Evolutionary conservation across 2,113 vertebrate genomes (phyloP).

Genomic region (Pontoporia blainvillei): DNA sequence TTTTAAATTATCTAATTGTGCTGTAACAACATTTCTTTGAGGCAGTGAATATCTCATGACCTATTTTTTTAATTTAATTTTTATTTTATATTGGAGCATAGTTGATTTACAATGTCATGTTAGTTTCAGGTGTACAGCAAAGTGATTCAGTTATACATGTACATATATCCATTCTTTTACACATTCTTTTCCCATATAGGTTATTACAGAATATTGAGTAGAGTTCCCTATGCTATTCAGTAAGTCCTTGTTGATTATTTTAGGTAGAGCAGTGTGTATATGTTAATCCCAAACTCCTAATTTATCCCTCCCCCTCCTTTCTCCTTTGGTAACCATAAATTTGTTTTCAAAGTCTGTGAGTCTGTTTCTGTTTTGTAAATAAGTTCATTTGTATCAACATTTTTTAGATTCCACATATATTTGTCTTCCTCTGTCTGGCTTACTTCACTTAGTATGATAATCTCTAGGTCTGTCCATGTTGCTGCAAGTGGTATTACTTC

Average conservation of each 20-base stretch:
- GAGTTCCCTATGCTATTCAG: not conserved
- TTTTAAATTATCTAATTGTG: not conserved
- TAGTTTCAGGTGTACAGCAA: not conserved
- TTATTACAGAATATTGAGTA: not conserved
- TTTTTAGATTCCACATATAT: not conserved
- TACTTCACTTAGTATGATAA: not conserved
- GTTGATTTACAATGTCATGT: not conserved
- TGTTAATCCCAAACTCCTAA: not conserved
- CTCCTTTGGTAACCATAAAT: not conserved
- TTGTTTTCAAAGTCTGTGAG: not conserved
- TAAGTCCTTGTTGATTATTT: not conserved
- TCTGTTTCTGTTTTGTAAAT: not conserved
- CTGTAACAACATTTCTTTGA: not conserved
- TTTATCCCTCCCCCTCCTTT: not conserved
- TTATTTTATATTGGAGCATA: not conserved
- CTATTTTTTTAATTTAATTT: not conserved
- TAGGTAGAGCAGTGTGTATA: not conserved
- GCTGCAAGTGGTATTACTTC: not conserved
- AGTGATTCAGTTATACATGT: not conserved
- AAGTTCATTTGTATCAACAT: not conserved
- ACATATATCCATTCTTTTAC: not conserved
- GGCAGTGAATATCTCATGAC: not conserved
- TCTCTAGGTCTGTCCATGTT: not conserved
- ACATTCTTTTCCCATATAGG: not conserved
- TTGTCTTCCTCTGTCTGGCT: not conserved